Base-by-base conservation (phyloP, 2,113 vertebrate species). In the Anser cygnoides region DNA sequence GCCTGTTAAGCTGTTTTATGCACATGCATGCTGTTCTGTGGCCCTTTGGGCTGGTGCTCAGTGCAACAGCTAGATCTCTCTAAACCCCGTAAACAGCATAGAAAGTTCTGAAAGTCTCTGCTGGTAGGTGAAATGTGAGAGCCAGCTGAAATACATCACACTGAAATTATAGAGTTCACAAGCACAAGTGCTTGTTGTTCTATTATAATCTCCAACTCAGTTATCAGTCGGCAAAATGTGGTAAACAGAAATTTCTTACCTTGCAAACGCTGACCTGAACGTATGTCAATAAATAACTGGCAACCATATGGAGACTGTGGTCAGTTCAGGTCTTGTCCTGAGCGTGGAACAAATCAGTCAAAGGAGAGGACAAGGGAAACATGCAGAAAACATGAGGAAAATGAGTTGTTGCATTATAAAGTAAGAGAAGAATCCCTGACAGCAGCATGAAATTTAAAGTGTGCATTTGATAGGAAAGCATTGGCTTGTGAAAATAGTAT, bases 81-180 rank as follows among this genome's bases (percentile, higher is more conserved):
- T 70, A 79, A 89, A 63, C 44, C 33, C 52, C 72, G 26, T 61
- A 62, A 89, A 50, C 66, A 79, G 62, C 66, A 21, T 0, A 54
- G 57, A 84, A 82, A 70, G 55, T 61, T 76, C 17, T 79, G 62
- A 87, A 93, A 68, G 80, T 62, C 63, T 62, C 35, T 91, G 33
- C 83, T 62, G 23, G 8, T 18, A 44, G 33, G 31, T 83, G 43
- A 57, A n/a, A 52, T 16, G 17, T n/a, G 50, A 50, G 54, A 68
- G 66, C 46, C 78, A 68, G 10, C 63, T 76, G 87, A 66, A 91
- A 65, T 39, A 26, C 0, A 0, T 77, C n/a, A 16, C 15, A 0
- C n/a, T 57, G 59, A 12, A 59, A 9, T 49, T 79, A 33, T 0
- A 1, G 72, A 59, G 65, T 57, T 49, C 29, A 44, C 37, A 70